Evolutionary conservation across 2,113 vertebrate genomes (phyloP), one percentile per base, ranked within the genome.

Genomic region (Gyps fulvus): DNA sequence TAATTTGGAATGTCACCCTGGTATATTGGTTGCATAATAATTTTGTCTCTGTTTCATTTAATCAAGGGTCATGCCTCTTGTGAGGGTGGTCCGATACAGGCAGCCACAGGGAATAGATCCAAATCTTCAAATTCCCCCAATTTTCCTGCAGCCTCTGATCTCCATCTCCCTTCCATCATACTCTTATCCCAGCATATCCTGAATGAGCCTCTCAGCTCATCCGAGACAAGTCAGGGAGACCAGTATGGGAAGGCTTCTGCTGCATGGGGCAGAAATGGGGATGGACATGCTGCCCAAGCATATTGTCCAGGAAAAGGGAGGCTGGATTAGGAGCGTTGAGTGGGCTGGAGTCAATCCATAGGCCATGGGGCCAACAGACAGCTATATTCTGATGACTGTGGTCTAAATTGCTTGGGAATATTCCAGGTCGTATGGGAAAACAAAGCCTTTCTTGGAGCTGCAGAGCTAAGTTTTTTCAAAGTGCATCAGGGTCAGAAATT

Each of bases 51-150:
- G 40, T 80, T 73, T 90, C 31, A 5, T 90, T 90, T 69, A 66
- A 78, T 34, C 5, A 32, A 45, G 31, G 12, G 22, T 73, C 11
- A 3, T 58, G 15, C 29, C 47, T 86, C 16, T 66, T 54, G 16
- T 1, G 34, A 38, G 27, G 12, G 34, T 20, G 47, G 34, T 69
- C 27, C 2, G 1, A 17, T 72, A 36, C 0, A 47, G 66, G 36
- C 62, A 90, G 58, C 34, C 17, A 20, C 34, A 73, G 71, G 38
- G 49, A 54, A 49, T 36, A 26, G 25, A 62, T 45, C 38, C 42
- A 86, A 29, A 77, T 61, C 62, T 80, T 88, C 43, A 34, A 16
- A 77, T 58, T 83, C 18, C 22, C 21, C 8, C n/a, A 66, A 0
- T 22, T 73, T 62, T 29, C 18, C 65, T 83, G 43, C 63, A 89